These are phyloP conservation scores for Lepisosteus oculatus DNA, from an alignment of 2,113 vertebrate species.

Conservation along the genomic window DNA sequence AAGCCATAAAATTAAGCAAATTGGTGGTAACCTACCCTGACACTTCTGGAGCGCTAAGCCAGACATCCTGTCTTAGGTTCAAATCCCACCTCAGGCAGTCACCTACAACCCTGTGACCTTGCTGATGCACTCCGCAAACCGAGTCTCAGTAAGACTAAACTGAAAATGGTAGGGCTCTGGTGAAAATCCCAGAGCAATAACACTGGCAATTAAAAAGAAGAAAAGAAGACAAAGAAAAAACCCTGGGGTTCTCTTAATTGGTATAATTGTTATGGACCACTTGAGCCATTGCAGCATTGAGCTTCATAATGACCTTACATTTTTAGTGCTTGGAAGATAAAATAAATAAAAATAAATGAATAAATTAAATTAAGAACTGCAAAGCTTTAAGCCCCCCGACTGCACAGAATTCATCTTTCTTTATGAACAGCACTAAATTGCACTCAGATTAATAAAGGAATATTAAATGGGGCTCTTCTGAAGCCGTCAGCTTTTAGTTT, in stretches of 20 bases:
- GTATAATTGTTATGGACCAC: slow-evolving; percentile 33
- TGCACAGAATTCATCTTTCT: slow-evolving; percentile 38
- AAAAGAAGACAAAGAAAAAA: slow-evolving; percentile 40
- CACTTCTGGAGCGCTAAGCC: neutral
- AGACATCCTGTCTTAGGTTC: neutral
- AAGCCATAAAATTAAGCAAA: neutral
- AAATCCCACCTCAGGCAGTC: neutral
- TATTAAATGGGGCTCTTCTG: slow-evolving; percentile 49
- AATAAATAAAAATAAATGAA: slow-evolving; percentile 40
- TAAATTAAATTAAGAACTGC: slow-evolving; percentile 34
- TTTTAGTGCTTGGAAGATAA: slow-evolving; percentile 47
- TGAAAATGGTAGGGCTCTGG: slow-evolving; percentile 7
- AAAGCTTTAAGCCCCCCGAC: slow-evolving; percentile 28
- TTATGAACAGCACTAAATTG: slow-evolving; percentile 34
- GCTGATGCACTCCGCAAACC: neutral
- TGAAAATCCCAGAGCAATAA: slow-evolving; percentile 46
- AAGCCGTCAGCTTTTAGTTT: slow-evolving; percentile 37
- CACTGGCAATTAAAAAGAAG: slow-evolving; percentile 32
- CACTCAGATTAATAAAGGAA: slow-evolving; percentile 49
- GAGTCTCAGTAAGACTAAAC: neutral
- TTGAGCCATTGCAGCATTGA: slow-evolving; percentile 51
- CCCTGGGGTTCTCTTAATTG: slow-evolving; percentile 47
- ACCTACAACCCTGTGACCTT: neutral
- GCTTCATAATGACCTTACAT: slow-evolving; percentile 45
- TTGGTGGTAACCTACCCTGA: neutral